These are phyloP conservation scores for Eristalis tenax DNA, from an alignment of 2,888 invertebrate genomes.

Conservation along the genomic window DNA sequence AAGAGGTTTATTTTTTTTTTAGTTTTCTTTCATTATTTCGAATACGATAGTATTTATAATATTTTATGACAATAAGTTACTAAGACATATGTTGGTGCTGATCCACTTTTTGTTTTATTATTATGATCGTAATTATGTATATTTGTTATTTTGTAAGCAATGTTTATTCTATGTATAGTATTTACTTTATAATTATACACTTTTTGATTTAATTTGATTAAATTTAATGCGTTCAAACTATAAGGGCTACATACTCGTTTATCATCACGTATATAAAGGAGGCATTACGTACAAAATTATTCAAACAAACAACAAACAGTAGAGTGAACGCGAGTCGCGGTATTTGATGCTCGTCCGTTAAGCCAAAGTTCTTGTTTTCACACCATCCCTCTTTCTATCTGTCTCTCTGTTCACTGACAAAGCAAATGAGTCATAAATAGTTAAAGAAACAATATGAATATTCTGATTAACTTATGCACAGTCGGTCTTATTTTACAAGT, in stretches of 20 bases:
- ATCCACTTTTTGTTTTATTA: slow-evolving; percentile 21
- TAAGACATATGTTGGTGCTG: slow-evolving; percentile 41
- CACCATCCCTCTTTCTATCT: neutral
- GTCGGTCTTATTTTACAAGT: neutral
- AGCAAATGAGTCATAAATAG: neutral
- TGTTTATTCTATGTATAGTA: slow-evolving; percentile 20
- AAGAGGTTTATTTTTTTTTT: neutral
- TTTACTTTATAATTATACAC: slow-evolving; percentile 20
- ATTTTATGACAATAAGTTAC: slow-evolving; percentile 42
- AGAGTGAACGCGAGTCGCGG: neutral
- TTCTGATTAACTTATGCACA: neutral
- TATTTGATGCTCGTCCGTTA: no score
- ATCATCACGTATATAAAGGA: neutral
- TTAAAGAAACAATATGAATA: neutral
- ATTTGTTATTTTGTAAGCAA: slow-evolving; percentile 30
- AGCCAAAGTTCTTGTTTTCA: no score
- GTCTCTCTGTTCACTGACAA: neutral
- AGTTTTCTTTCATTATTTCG: slow-evolving; percentile 17
- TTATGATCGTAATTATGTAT: slow-evolving; percentile 22
- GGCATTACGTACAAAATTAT: neutral
- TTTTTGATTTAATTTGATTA: slow-evolving; percentile 14
- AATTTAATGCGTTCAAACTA: slow-evolving; percentile 10
- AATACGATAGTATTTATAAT: slow-evolving; percentile 45
- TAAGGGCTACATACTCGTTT: neutral
- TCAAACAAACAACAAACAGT: neutral